Base-by-base conservation (phyloP, 2,113 vertebrate genomes). In the Pelecanus crispus region DNA sequence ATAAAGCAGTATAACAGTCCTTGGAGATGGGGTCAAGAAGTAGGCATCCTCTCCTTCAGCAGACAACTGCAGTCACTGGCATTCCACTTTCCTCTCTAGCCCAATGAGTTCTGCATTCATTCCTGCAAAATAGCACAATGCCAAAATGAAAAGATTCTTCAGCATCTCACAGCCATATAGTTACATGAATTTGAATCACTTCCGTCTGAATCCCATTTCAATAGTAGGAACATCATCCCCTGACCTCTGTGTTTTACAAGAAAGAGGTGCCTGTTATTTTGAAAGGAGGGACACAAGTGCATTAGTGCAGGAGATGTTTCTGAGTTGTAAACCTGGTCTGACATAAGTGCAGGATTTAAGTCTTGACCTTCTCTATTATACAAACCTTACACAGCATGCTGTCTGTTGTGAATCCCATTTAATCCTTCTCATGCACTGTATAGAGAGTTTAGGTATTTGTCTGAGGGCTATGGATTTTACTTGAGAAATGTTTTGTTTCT, bases 361-460 rank as follows among this genome's bases (percentile, higher is more conserved):
- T 75, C 91, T 91, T 93, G 90, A 93, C 84, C 66, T 96, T 81
- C 84, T 65, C 45, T 82, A 25, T 82, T 90, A 81, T 13, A 91
- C 52, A 82, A 91, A 85, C 56, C 14, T 94, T 75, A 53, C 78
- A 96, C 74, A 91, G 56, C 52, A 45, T 61, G 78, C 62, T 18
- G 36, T 93, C 81, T 82, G 34, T 80, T 95, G 56, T 79, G 78
- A 96, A 92, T 94, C 84, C 81, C 25, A 17, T 90, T 86, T 96
- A 96, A 96, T 96, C 88, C 75, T 94, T 45, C 31, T 50, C 2
- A 1, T 63, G 20, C 17, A 74, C 50, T 90, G n/a, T 86, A 52
- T 34, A 86, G 89, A 86, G 28, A 68, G 15, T 67, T 21, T 59
- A 71, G 11, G 21, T 70, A 68, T 92, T 93, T 95, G 71, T 81